phyloP scores from a whole-genome alignment of 1,140 invertebrate genomes.

The Rhopalosiphum padi region DNA sequence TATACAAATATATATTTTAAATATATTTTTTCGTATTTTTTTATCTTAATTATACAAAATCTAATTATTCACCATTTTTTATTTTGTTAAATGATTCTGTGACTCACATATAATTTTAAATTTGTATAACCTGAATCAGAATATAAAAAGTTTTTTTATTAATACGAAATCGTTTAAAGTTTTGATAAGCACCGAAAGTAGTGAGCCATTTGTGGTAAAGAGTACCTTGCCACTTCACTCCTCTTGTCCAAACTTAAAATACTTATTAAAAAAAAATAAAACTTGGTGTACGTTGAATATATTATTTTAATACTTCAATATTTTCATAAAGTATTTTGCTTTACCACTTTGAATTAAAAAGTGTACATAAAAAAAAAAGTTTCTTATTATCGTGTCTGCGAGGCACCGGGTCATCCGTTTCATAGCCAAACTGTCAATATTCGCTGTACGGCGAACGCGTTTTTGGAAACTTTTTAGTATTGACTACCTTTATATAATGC shows the following conservation, averaged over 20 bases:
- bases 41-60: too few species aligned
- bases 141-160: neutral
- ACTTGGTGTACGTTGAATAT: neutral
- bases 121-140: neutral
- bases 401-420: neutral
- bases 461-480: neutral
- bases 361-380: neutral
- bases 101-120: neutral
- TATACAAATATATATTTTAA: too few species aligned
- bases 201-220: neutral
- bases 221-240: too few species aligned
- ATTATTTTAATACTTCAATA: constrained; percentile 7
- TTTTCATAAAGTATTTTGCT: neutral
- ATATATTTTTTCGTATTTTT: too few species aligned
- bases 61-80: too few species aligned
- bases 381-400: neutral
- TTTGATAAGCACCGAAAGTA: neutral
- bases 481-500: neutral
- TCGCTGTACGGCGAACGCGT: too few species aligned
- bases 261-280: neutral
- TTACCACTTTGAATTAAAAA: neutral
- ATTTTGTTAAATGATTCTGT: too few species aligned
- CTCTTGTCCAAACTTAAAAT: neutral
- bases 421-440: neutral
- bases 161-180: neutral